A percentile compares a stretch with the other conserved stretches of the same genome.
Conservation (phyloP, 2,113 vertebrate genomes). For the Syngnathus scovelli region DNA sequence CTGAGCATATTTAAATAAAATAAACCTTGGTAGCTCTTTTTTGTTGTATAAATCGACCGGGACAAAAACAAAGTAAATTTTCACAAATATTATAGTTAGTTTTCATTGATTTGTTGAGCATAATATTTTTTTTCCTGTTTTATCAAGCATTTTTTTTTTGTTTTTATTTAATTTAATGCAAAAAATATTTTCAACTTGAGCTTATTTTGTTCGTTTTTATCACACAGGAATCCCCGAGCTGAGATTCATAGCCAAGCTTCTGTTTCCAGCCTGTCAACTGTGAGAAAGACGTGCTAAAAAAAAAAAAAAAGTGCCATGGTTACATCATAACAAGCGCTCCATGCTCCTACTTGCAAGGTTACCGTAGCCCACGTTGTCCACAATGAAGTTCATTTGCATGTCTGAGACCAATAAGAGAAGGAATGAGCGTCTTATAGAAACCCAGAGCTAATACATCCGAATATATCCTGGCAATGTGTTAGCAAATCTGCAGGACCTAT, state of each 20-base stretch:
- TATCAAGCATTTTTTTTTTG: too few relatives aligned
- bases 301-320: too few relatives aligned
- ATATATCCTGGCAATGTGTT: slow-evolving; percentile 65
- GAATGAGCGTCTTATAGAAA: slow-evolving; percentile 28
- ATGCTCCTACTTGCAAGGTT: not conserved
- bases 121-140: too few relatives aligned
- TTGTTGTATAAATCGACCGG: too few relatives aligned
- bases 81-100: too few relatives aligned
- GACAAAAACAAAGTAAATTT: too few relatives aligned
- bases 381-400: slow-evolving; percentile 20
- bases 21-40: too few relatives aligned
- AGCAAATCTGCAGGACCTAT: slow-evolving; percentile 72
- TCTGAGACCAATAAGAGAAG: slow-evolving; percentile 22
- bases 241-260: not conserved
- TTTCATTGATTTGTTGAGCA: too few relatives aligned
- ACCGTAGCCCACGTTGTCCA: slow-evolving; percentile 7
- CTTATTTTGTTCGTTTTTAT: too few relatives aligned
- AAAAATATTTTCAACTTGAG: too few relatives aligned
- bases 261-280: not conserved
- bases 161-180: too few relatives aligned
- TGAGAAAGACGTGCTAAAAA: not conserved
- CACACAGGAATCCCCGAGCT: not conserved
- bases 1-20: too few relatives aligned
- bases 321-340: not conserved
- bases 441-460: slow-evolving; percentile 49